These are phyloP conservation scores for Hydractinia symbiolongicarpus DNA, from an alignment of 30 jellyfish, hydroid and myxozoan species.

Conservation along the genomic window DNA sequence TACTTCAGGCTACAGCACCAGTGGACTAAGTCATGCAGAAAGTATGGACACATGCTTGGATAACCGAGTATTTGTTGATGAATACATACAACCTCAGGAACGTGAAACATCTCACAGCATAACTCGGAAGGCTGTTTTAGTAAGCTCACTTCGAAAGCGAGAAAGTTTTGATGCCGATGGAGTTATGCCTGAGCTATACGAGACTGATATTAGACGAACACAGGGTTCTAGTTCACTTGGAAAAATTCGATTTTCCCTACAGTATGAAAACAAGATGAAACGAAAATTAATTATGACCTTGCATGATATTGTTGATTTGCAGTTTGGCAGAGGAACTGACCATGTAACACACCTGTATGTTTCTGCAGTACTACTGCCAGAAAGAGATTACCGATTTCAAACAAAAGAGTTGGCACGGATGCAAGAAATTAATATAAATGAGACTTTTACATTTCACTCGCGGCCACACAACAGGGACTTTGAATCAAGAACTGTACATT, in stretches of 20 bases:
- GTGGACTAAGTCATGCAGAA: slow-evolving; percentile 32
- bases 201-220: slow-evolving; percentile 48
- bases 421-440: slow-evolving; percentile 33
- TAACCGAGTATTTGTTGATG: slow-evolving; percentile 16
- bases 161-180: background rate
- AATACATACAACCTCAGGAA: slow-evolving; percentile 23
- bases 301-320: slow-evolving; percentile 38
- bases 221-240: slow-evolving; percentile 79
- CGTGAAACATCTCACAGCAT: background rate
- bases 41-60: slow-evolving; percentile 1
- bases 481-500: slow-evolving; percentile 59
- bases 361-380: slow-evolving; percentile 58
- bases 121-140: background rate
- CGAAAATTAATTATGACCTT: slow-evolving; percentile 36
- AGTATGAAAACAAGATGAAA: slow-evolving; percentile 67
- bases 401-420: slow-evolving; percentile 35
- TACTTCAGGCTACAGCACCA: slow-evolving; percentile 34
- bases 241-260: slow-evolving; percentile 56
- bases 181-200: slow-evolving; percentile 61
- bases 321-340: slow-evolving; percentile 33
- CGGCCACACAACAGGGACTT: slow-evolving; percentile 89
- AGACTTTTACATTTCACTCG: slow-evolving; percentile 64
- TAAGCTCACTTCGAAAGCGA: background rate
- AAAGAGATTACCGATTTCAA: slow-evolving; percentile 56
- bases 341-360: slow-evolving; percentile 44